A percentile compares a stretch with the other conserved stretches of the same genome.
Evolutionary conservation across 2,888 invertebrate species (phyloP).

Genomic region (Mechanitis messenoides): DNA sequence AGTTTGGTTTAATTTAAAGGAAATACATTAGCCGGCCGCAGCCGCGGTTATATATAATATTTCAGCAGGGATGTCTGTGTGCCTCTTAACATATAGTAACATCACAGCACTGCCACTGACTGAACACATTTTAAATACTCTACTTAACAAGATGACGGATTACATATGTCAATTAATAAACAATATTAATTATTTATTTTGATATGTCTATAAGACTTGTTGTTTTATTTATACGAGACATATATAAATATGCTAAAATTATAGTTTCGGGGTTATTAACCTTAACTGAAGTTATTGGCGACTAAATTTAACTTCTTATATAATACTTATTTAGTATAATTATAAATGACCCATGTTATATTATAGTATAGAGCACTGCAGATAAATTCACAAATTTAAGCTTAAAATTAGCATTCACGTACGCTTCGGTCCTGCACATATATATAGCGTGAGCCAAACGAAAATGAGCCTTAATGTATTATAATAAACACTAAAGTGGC

Average conservation of each 20-base stretch:
- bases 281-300: not conserved
- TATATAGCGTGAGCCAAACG: not conserved
- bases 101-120: no score
- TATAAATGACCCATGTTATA: no score
- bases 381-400: not conserved
- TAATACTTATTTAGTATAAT: no score
- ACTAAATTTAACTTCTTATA: no score
- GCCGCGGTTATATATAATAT: conserved; percentile 46
- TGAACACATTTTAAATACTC: no score
- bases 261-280: no score
- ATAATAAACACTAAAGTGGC: conserved; percentile 16
- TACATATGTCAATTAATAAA: no score
- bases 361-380: not conserved
- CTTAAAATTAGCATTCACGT: conserved; percentile 5
- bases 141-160: no score
- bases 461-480: conserved; percentile 6
- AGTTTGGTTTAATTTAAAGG: conserved; percentile 54
- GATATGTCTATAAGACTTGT: no score
- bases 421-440: not conserved
- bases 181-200: no score
- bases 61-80: conserved; percentile 34
- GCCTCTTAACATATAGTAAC: conserved; percentile 43
- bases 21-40: conserved; percentile 51
- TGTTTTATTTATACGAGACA: no score
- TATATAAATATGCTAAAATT: no score